Percentiles rank a stretch among this genome's conserved stretches.
These are phyloP conservation scores for Eospalax fontanierii DNA, from an alignment of 2,797 vertebrate species.

Conservation along the genomic window DNA sequence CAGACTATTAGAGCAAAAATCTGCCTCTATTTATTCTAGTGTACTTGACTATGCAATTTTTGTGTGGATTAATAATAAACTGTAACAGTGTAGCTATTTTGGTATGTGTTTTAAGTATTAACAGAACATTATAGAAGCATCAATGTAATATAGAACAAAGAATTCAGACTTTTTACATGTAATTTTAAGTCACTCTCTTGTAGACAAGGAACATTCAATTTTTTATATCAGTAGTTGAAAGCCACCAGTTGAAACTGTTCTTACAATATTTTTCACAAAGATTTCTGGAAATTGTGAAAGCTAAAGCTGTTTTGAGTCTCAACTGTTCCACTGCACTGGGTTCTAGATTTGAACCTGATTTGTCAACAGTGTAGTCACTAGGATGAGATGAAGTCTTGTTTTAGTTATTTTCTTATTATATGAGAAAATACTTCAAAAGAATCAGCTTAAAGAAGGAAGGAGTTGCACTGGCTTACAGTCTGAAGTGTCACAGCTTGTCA, in stretches of 20 bases:
- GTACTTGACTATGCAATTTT: not conserved
- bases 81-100: not conserved
- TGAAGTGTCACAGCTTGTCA: not conserved
- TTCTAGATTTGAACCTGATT: not conserved
- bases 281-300: not conserved
- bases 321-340: not conserved
- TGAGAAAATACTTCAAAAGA: not conserved
- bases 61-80: not conserved
- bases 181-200: not conserved
- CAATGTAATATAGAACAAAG: not conserved
- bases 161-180: not conserved
- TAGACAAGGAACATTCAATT: not conserved
- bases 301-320: not conserved
- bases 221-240: not conserved
- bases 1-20: not conserved
- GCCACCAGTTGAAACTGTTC: not conserved
- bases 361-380: not conserved
- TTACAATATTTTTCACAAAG: not conserved
- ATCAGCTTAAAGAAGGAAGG: not conserved
- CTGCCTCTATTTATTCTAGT: not conserved
- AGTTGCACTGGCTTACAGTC: not conserved
- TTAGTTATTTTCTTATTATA: not conserved
- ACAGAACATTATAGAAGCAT: not conserved
- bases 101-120: not conserved
- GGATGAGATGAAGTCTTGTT: not conserved